Conservation (phyloP, 1,140 invertebrate genomes). For the Lethrus apterus region DNA sequence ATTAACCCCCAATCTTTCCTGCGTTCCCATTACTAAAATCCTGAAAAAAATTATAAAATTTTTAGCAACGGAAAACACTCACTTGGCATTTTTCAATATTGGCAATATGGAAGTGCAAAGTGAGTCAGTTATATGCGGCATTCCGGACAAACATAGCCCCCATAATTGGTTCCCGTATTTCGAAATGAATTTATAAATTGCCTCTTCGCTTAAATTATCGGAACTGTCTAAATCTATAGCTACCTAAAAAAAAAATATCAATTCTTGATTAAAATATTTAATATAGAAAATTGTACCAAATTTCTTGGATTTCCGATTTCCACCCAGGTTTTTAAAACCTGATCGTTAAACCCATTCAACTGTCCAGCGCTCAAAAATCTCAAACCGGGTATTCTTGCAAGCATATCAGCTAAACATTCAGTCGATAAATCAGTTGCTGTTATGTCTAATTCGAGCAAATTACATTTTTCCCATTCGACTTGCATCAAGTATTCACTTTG, state of each 20-base stretch:
- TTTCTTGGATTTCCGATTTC: constrained; percentile 75
- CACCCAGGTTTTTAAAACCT: constrained; percentile 83
- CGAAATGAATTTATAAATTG: constrained; percentile 83
- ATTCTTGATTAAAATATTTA: constrained; percentile 3
- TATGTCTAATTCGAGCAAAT: constrained; percentile 90
- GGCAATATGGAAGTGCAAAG: constrained; percentile 91
- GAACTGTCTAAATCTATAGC: constrained; percentile 91
- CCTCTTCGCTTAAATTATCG: constrained; percentile 91
- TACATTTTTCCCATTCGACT: constrained; percentile 97
- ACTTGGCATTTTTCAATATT: constrained; percentile 86
- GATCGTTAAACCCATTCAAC: constrained; percentile 94
- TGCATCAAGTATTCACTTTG: constrained; percentile 86
- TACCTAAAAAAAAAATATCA: constrained; percentile 48
- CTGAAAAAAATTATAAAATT: constrained; percentile 49
- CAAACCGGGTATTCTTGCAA: constrained; percentile 79
- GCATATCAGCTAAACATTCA: constrained; percentile 88
- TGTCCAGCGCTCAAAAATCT: constrained; percentile 91
- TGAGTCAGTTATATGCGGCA: constrained; percentile 96
- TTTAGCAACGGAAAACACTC: constrained; percentile 26
- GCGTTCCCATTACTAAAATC: constrained; percentile 94
- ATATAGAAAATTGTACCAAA: constrained; percentile 22
- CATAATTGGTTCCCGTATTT: constrained; percentile 80
- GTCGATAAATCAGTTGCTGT: constrained; percentile 92
- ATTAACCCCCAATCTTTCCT: constrained; percentile 91
- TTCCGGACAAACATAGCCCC: constrained; percentile 85